A percentile compares a stretch with the other conserved stretches of the same genome.
phyloP scores from a whole-genome alignment of 2,113 vertebrate genomes.

The Epinephelus fuscoguttatus region DNA sequence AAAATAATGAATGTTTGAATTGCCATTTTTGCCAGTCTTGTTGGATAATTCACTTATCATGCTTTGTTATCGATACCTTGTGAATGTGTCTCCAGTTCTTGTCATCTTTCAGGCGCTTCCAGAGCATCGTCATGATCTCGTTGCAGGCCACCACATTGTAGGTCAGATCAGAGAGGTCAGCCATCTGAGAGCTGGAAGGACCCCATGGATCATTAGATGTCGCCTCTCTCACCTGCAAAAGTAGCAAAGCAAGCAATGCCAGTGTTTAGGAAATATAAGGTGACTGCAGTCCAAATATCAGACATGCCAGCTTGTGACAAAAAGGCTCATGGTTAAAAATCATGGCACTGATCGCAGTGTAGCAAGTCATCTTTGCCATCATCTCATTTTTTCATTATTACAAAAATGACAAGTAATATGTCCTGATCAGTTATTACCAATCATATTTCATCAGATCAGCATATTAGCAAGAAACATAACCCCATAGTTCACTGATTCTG shows the following conservation, averaged over 20 bases:
- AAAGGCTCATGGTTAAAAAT: not conserved
- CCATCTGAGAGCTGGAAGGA: constrained; percentile 92
- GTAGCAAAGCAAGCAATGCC: not conserved
- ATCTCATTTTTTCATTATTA: not conserved
- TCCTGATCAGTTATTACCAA: not conserved
- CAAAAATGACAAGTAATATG: constrained; percentile 7
- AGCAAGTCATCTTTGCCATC: not conserved
- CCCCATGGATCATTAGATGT: constrained; percentile 95
- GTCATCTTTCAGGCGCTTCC: constrained; percentile 92
- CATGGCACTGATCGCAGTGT: not conserved
- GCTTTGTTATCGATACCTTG: constrained; percentile 78
- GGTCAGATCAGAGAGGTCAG: constrained; percentile 90
- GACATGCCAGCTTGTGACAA: not conserved
- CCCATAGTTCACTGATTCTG: not conserved
- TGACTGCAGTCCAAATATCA: not conserved
- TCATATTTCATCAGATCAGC: constrained; percentile 12
- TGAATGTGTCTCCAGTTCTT: constrained; percentile 94
- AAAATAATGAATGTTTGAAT: not conserved
- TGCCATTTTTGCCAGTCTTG: not conserved
- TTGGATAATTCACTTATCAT: not conserved
- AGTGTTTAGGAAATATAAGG: not conserved
- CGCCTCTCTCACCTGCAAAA: constrained; percentile 87
- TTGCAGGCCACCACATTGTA: constrained; percentile 93
- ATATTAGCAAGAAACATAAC: not conserved
- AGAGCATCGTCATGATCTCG: constrained; percentile 94